Evolutionary conservation across 2,888 invertebrate species (phyloP), one percentile per base, ranked within the genome.

Genomic region (Aplocera efformata): DNA sequence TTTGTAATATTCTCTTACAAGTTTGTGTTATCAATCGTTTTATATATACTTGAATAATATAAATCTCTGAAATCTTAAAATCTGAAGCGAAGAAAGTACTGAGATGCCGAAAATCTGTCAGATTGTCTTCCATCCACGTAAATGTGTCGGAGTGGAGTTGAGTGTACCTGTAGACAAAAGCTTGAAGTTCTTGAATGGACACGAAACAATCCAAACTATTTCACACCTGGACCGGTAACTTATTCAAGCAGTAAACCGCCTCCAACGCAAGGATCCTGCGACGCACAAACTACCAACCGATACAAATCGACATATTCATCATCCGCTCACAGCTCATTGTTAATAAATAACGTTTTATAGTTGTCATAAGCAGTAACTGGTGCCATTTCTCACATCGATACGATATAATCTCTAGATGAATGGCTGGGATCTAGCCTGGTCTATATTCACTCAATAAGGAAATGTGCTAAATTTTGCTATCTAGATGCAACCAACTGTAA

Each of bases 361-460:
- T 64, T 66, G 72, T 72, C 73, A 65, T 62, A 56, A 63, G 61
- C 65, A 70, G 66, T 74, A 72, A 65, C 63, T 56, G 58, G 62
- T 51, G 52, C 54, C 58, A 68, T 74, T 72, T 69, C 66, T 68
- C 66, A 71, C 65, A 53, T 44, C 47, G 48, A 48, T 40, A 42
- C 45, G 50, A 50, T 55, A 32, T 41, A 27, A 52, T 52, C 52
- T 48, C 34, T 24, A 28, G 27, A 42, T 46, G 42, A 40, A 51
- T 51, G 48, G 21, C 45, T 29, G 24, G 41, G 37, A 44, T 36
- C 42, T 42, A 31, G 28, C 29, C 32, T 33, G 41, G 32, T 36
- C 45, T 32, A 44, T 50, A 44, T 50, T 36, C 31, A 51, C 55
- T 57, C 50, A 58, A 65, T 67, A 63, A 65, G 67, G 66, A 63